Percentiles rank a stretch among this genome's conserved stretches.
These are phyloP conservation scores for Pionites leucogaster DNA, from an alignment of 2,113 vertebrate genomes.

Conservation along the genomic window DNA sequence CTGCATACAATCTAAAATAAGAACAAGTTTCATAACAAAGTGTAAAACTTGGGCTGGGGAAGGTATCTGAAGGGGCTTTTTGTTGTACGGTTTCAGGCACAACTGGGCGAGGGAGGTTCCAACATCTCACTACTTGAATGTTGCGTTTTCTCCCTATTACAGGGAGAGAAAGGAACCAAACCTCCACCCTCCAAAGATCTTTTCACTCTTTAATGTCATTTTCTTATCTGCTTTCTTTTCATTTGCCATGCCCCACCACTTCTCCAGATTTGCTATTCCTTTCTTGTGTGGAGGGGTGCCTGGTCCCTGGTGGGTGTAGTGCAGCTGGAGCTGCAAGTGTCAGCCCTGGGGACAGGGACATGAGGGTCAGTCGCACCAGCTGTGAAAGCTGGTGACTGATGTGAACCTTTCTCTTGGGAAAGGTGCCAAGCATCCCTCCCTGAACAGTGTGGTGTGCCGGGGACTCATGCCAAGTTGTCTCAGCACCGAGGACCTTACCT, in stretches of 20 bases:
- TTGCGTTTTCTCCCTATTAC: neutral
- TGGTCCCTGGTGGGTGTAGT: fast-evolving
- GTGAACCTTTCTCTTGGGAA: neutral
- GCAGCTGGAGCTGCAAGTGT: neutral
- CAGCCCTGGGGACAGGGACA: fast-evolving
- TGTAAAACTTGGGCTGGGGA: neutral
- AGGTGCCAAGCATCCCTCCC: neutral
- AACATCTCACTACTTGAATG: neutral
- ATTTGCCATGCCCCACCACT: neutral
- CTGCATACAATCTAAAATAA: neutral
- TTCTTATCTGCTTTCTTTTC: neutral
- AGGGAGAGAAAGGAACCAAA: neutral
- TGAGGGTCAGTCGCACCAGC: fast-evolving
- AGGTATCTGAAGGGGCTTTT: neutral
- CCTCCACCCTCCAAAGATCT: neutral
- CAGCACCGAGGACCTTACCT: neutral
- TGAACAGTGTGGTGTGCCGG: neutral
- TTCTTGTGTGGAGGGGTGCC: neutral
- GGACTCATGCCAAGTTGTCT: neutral
- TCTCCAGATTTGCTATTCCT: neutral
- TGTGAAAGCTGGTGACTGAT: neutral
- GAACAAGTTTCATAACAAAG: neutral
- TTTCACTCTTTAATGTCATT: neutral
- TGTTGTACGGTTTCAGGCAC: neutral
- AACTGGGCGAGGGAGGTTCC: neutral